These are phyloP conservation scores for Limulus polyphemus DNA, from an alignment of 2,888 invertebrate species.

Conservation along the genomic window DNA sequence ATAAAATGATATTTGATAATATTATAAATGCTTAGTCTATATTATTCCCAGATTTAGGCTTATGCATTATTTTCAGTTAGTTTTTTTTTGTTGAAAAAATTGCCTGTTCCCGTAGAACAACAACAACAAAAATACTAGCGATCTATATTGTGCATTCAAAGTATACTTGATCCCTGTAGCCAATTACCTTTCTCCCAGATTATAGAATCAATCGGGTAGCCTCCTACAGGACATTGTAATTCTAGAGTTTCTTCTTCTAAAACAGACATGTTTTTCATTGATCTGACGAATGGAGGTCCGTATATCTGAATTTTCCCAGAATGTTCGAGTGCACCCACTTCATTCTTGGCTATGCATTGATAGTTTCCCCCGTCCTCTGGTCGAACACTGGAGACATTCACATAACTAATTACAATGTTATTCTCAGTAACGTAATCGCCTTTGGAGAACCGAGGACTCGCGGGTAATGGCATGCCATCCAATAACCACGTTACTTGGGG, in stretches of 20 bases:
- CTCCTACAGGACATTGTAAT: conserved; percentile 17
- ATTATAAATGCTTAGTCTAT: too few species aligned
- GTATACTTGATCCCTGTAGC: too few species aligned
- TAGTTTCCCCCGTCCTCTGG: conserved; percentile 22
- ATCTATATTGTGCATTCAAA: too few species aligned
- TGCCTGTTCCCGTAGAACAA: too few species aligned
- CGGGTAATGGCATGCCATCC: not conserved
- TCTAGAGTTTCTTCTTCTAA: conserved; percentile 10
- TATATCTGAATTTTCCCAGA: conserved; percentile 19
- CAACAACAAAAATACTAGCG: too few species aligned
- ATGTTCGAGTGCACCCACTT: conserved; percentile 13
- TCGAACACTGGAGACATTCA: conserved; percentile 6
- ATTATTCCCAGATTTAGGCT: too few species aligned
- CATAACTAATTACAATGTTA: conserved; percentile 3
- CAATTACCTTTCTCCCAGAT: conserved; percentile 14
- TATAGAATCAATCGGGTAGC: conserved; percentile 19
- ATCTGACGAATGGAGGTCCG: conserved; percentile 14
- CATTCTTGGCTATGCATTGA: conserved; percentile 19
- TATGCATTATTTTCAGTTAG: too few species aligned
- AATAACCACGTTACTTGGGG: not conserved
- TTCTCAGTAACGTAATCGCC: conserved; percentile 1
- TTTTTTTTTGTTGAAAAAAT: too few species aligned
- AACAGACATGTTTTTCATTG: conserved; percentile 14
- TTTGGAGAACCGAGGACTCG: not conserved
- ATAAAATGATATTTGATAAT: too few species aligned